These are phyloP conservation scores for Mizuhopecten yessoensis DNA, from an alignment of 1,140 invertebrate species.

Conservation along the genomic window DNA sequence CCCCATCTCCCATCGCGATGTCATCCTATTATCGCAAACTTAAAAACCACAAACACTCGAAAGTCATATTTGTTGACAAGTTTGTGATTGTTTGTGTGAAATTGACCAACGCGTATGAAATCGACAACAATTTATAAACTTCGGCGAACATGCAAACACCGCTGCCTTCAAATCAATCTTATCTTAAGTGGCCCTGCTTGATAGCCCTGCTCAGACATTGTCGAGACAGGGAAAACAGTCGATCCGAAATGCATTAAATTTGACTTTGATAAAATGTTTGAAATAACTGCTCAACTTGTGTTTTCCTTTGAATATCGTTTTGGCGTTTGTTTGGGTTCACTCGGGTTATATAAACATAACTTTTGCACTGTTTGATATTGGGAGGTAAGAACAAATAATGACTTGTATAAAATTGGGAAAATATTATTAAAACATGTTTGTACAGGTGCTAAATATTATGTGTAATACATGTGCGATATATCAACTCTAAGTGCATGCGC, in stretches of 20 bases:
- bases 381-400: background rate
- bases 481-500: background rate
- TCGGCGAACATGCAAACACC: constrained; percentile 14
- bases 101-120: constrained; percentile 26
- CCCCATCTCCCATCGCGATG: constrained; percentile 35
- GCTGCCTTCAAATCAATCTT: constrained; percentile 1
- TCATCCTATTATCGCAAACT: background rate
- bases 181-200: background rate
- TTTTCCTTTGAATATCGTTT: constrained; percentile 25
- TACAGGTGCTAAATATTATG: constrained; percentile 12
- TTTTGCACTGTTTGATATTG: constrained; percentile 5
- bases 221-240: constrained; percentile 24
- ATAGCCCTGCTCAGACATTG: background rate
- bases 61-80: constrained; percentile 39
- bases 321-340: background rate
- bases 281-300: background rate
- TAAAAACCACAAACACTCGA: constrained; percentile 38
- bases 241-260: constrained; percentile 19
- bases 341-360: background rate
- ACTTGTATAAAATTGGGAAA: background rate
- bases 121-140: constrained; percentile 35
- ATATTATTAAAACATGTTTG: background rate
- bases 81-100: constrained; percentile 39
- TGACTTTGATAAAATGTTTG: constrained; percentile 39
- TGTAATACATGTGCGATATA: background rate